A percentile compares a stretch with the other conserved stretches of the same genome.
These are phyloP conservation scores for Carcharodon carcharias DNA, from an alignment of 2,797 vertebrate genomes.

Conservation along the genomic window DNA sequence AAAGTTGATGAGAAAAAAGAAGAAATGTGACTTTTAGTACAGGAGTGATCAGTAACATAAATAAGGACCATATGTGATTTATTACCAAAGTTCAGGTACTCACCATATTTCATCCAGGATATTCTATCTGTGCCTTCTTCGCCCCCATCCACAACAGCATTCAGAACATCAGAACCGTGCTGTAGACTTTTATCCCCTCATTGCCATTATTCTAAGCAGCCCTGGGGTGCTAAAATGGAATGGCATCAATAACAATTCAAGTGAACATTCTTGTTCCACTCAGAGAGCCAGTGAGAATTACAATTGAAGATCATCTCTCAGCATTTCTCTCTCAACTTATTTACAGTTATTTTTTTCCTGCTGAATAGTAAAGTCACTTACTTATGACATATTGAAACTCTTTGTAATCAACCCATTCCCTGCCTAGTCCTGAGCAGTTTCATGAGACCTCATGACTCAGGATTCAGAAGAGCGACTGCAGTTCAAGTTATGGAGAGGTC, in stretches of 20 bases:
- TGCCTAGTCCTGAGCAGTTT: neutral
- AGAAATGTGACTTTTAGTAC: neutral
- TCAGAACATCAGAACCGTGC: neutral
- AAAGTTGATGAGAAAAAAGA: neutral
- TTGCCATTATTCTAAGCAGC: neutral
- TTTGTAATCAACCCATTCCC: neutral
- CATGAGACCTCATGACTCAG: neutral
- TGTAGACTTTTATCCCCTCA: constrained; percentile 5
- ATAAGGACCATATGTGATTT: neutral
- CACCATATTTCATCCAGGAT: constrained; percentile 1
- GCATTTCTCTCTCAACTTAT: neutral
- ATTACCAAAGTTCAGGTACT: neutral
- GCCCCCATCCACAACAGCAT: neutral
- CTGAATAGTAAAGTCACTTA: neutral
- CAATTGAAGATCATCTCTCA: constrained; percentile 4
- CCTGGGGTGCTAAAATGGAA: neutral
- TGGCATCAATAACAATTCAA: constrained; percentile 13
- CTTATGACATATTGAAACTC: neutral
- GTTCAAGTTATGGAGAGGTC: neutral
- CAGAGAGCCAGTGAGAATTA: constrained; percentile 14
- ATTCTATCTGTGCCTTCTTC: neutral
- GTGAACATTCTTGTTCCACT: constrained; percentile 19
- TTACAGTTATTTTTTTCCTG: constrained; percentile 1
- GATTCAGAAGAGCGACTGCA: neutral
- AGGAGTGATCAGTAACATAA: neutral